Base-by-base conservation (phyloP, 2,888 invertebrate species). In the Mimachlamys varia region DNA sequence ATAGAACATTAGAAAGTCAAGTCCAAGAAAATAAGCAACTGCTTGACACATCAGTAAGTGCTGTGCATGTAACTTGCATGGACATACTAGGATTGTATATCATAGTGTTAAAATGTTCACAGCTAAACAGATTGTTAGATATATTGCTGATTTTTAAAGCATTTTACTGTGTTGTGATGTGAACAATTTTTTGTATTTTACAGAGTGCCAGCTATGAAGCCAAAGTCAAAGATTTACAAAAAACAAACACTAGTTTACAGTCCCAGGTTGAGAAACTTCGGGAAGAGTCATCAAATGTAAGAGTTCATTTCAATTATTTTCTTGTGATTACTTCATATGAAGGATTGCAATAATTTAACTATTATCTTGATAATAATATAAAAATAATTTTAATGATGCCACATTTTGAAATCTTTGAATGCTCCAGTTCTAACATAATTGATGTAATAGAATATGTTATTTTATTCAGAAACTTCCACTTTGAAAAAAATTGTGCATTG, bases 1-100 rank as follows among this genome's bases (percentile, higher is more conserved):
- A 91, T 49, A 89, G 89, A 76, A 87, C 50, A 44, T 89, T 91
- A 90, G 87, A 90, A 87, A 53, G 58, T 88, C 89, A 92, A 89
- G 50, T 90, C 17, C n/a, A 62, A 44, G 88, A 90, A 76, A 76
- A 76, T 76, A 76, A 76, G 15, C 76, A 76, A 76, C 76, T 76
- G 27, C 76, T 76, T 33, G 55, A 53, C 87, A 87, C 53, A 88
- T 88, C 87, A 88, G 88, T 90, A 76, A 76, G 76, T 76, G 27
- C 76, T 76, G 27, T 76, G 76, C 76, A 76, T 76, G 27, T 76
- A 27, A 5, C 17, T 76, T 76, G 76, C 76, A 76, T 76, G 76
- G 76, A 76, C 33, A 33, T 76, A 22, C 27, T 27, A 76, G 10
- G 44, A 44, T 22, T 62, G n/a, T 62, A 22, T 62, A 22, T 27